Base-by-base conservation (phyloP, 1,140 invertebrate species). In the Pogonomyrmex californicus region DNA sequence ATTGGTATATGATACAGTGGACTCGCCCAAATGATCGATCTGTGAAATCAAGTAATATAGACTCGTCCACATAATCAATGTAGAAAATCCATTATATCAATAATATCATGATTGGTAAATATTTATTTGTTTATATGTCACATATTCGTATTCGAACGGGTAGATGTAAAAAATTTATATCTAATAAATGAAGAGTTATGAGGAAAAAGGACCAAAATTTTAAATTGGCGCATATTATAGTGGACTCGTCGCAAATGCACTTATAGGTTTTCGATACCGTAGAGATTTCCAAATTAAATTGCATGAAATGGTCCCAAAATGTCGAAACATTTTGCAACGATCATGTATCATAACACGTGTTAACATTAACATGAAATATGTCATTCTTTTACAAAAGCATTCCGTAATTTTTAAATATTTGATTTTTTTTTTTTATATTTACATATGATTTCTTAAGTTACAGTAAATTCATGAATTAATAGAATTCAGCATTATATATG, bases 271-370 rank as follows among this genome's bases (percentile, higher is more conserved):
- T 66, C n/a, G 9, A 4, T 66, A 44, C 12, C 44, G 4, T 5
- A 23, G 1, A 66, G n/a, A 38, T 44, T 66, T 66, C 63, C 17
- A 66, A 66, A 66, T 66, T 10, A 66, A 66, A 66, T 66, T 41
- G 2, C 38, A 4, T 0, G 41, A 9, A 41, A 6, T 41, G 58
- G 0, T 9, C 30, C 10, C 2, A 62, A 41, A 41, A 66, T n/a
- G 10, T 1, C 9, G 12, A 65, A 65, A 41, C 38, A 65, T 41
- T 4, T 33, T 23, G 36, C 17, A 9, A 66, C 38, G 3, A 44
- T 66, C n/a, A 33, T n/a, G 3, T 7, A 38, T 38, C 33, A 14
- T 36, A 5, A 62, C 12, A 17, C 36, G 33, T 30, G 17, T 54
- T 1, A 23, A 23, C 4, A 23, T 10, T 30, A 60, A 3, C 2